phyloP scores from a whole-genome alignment of 2,797 vertebrate species.

The Pseudomugil tenellus region DNA sequence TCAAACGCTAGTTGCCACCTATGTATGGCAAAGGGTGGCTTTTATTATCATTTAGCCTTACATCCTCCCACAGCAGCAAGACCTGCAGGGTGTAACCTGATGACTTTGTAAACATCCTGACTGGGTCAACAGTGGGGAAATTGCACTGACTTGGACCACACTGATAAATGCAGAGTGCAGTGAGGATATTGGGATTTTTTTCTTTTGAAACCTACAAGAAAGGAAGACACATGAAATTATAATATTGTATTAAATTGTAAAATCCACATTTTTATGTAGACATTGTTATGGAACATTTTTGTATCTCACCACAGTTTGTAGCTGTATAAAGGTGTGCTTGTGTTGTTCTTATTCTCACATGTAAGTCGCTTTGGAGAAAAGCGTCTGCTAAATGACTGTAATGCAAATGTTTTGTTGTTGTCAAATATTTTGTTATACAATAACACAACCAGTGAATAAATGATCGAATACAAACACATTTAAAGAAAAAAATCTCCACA shows the following conservation, averaged over 20 bases:
- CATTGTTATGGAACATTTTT: no score
- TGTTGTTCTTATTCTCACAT: no score
- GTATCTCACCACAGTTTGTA: not conserved
- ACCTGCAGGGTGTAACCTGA: not conserved
- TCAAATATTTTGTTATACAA: not conserved
- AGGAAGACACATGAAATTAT: not conserved
- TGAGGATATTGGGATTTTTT: not conserved
- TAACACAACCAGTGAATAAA: not conserved
- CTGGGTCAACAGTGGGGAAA: not conserved
- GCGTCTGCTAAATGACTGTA: no score
- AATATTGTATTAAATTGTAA: not conserved
- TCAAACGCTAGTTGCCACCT: conserved; percentile 25
- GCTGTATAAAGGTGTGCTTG: no score
- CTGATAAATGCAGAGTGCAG: not conserved
- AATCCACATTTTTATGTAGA: not conserved
- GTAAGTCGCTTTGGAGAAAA: no score
- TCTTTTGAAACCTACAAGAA: not conserved
- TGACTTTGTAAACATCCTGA: not conserved
- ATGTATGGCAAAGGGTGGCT: not conserved
- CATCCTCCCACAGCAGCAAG: not conserved
- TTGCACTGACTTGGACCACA: no score
- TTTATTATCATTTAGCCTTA: conserved; percentile 12
- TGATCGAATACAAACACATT: no score
- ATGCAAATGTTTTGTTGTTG: not conserved
- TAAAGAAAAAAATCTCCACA: not conserved